Evolutionary conservation across 1,140 invertebrate genomes (phyloP), one percentile per base, ranked within the genome.

Genomic region (Tribolium castaneum): DNA sequence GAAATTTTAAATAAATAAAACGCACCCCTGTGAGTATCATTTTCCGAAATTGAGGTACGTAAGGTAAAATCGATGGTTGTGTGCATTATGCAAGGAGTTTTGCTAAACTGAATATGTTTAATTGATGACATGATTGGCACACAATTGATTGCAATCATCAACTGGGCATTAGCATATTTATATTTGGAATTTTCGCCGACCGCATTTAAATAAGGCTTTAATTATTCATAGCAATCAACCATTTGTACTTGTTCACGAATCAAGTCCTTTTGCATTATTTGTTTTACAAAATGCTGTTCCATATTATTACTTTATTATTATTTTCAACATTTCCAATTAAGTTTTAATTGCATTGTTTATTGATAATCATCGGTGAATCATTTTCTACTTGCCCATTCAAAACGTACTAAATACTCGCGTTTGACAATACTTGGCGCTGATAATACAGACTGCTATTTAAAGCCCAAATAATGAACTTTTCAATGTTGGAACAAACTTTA

Each of bases 161-260:
- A 66, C 59, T 45, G 59, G 13, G 6, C 59, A 66, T 66, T 66
- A 66, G 59, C 59, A 66, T 66, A 66, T 66, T 66, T 66, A 66
- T 66, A 39, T 66, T 66, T 66, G 25, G 59, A 66, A 66, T 66
- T 66, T 25, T 66, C 59, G 30, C 59, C 19, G 59, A n/a, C 25
- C 59, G 59, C 59, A 66, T 66, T 66, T 66, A 39, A 66, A 66
- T 66, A 35, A 66, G 59, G 30, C 19, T 66, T 66, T 66, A 66
- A 66, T 66, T 66, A 66, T 66, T 66, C 59, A 66, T 66, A 66
- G 25, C 59, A 66, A 66, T 66, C 59, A 66, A 35, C 59, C 10
- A 35, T 66, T 62, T 14, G 30, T 39, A 30, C 30, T 13, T 12
- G 14, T 35, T 66, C 59, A 12, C 30, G 59, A 45, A 35, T 35